A percentile compares a stretch with the other conserved stretches of the same genome.
phyloP scores from a whole-genome alignment of 92 coral and sea anemone genomes.

The Nematostella vectensis region DNA sequence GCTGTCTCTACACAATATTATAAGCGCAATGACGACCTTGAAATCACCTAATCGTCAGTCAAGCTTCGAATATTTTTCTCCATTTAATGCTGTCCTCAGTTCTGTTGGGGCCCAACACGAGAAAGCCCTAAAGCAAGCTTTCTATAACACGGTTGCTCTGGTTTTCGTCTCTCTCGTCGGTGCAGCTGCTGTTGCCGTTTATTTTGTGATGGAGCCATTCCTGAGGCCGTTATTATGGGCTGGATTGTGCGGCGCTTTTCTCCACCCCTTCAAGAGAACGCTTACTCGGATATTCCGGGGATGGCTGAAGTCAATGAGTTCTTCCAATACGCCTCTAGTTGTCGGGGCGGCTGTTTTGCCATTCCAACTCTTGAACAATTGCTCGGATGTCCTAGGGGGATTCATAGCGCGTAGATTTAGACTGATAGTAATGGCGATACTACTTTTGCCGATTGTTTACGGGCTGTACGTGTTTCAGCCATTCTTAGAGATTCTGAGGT shows the following conservation, averaged over 20 bases:
- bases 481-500: slow-evolving; percentile 64
- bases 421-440: slow-evolving; percentile 32
- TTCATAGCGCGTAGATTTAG: slow-evolving; percentile 64
- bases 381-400: slow-evolving; percentile 73
- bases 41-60: slow-evolving; percentile 57
- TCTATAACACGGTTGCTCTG: slow-evolving; percentile 90
- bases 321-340: slow-evolving; percentile 77
- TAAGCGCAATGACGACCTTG: slow-evolving; percentile 50
- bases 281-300: slow-evolving; percentile 65
- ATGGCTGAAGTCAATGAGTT: slow-evolving; percentile 76
- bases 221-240: slow-evolving; percentile 98
- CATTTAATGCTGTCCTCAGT: slow-evolving; percentile 70
- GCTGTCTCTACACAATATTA: too few relatives aligned
- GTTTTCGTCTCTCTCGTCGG: slow-evolving; percentile 75
- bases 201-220: slow-evolving; percentile 83
- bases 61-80: slow-evolving; percentile 73
- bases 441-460: slow-evolving; percentile 40
- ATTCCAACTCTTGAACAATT: slow-evolving; percentile 69
- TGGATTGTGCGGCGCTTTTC: slow-evolving; percentile 91
- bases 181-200: slow-evolving; percentile 89
- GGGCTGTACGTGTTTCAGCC: slow-evolving; percentile 73
- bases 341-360: slow-evolving; percentile 80
- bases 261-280: slow-evolving; percentile 89
- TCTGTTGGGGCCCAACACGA: slow-evolving; percentile 76
- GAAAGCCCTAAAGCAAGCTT: slow-evolving; percentile 75